Evolutionary conservation across 1,140 invertebrate genomes (phyloP).

Genomic region (Drosophila bocqueti): DNA sequence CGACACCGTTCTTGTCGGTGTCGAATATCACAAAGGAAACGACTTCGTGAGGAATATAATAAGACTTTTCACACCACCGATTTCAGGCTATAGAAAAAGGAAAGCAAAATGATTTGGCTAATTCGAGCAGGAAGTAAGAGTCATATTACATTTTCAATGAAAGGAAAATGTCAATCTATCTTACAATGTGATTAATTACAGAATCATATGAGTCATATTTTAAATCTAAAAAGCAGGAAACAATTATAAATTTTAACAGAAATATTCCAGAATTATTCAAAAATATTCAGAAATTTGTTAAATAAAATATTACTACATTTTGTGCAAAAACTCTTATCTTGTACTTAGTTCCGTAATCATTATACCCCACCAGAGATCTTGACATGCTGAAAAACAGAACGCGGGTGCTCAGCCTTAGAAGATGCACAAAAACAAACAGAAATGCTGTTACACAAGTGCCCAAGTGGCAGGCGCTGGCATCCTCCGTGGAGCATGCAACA

Average conservation of each 20-base stretch:
- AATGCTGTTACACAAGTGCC: conserved; percentile 65
- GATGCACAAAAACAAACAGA: conserved; percentile 70
- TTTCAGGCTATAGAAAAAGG: conserved; percentile 9
- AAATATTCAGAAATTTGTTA: not conserved
- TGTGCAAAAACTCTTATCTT: not conserved
- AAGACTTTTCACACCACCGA: conserved; percentile 14
- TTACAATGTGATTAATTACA: not conserved
- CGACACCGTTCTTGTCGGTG: conserved; percentile 1
- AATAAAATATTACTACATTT: too few species aligned
- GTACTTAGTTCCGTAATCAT: not conserved
- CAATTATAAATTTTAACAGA: not conserved
- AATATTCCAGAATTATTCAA: not conserved
- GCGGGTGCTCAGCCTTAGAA: conserved; percentile 38
- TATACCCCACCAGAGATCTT: conserved; percentile 26
- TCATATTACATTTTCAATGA: not conserved
- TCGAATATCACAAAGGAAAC: conserved; percentile 25
- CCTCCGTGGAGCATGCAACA: conserved; percentile 41
- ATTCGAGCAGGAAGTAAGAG: conserved; percentile 17
- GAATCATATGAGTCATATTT: not conserved
- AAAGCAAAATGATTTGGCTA: conserved; percentile 21
- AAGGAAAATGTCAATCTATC: not conserved
- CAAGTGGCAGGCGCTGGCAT: conserved; percentile 55
- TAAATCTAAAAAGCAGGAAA: not conserved
- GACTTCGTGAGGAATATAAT: conserved; percentile 27
- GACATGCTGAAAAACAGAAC: conserved; percentile 18